Evolutionary conservation across 2,113 vertebrate species (phyloP).

Genomic region (Bungarus multicinctus): DNA sequence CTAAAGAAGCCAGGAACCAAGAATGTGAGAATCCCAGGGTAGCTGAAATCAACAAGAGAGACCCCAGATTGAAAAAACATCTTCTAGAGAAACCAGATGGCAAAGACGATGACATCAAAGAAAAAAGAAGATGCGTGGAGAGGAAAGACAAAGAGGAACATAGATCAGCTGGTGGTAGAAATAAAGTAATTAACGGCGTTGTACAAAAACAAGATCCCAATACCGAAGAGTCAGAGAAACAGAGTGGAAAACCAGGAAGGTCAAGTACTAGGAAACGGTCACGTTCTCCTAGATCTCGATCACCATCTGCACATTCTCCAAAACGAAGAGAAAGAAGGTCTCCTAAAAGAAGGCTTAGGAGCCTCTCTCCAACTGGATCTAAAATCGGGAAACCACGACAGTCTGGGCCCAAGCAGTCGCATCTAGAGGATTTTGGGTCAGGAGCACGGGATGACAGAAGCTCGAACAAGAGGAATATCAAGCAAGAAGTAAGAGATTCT

Average conservation of each 20-base stretch:
- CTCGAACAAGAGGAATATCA: slow-evolving; percentile 74
- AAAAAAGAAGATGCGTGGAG: slow-evolving; percentile 82
- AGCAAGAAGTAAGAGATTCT: slow-evolving; percentile 76
- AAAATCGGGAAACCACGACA: slow-evolving; percentile 79
- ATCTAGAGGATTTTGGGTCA: slow-evolving; percentile 67
- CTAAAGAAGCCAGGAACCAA: slow-evolving; percentile 72
- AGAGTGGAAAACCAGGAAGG: slow-evolving; percentile 75
- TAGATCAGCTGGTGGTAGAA: slow-evolving; percentile 71
- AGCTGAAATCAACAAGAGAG: slow-evolving; percentile 81
- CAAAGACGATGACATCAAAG: slow-evolving; percentile 81
- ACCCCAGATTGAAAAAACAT: slow-evolving; percentile 88
- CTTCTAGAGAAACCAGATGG: slow-evolving; percentile 78
- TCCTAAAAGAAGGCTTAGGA: slow-evolving; percentile 83
- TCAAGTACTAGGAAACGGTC: slow-evolving; percentile 85
- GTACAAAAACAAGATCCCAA: slow-evolving; percentile 77
- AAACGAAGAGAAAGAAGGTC: slow-evolving; percentile 90
- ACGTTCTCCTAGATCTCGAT: slow-evolving; percentile 81
- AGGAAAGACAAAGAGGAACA: slow-evolving; percentile 88
- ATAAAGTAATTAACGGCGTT: slow-evolving; percentile 83
- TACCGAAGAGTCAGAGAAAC: slow-evolving; percentile 75
- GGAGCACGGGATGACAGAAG: slow-evolving; percentile 78
- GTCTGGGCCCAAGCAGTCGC: slow-evolving; percentile 71
- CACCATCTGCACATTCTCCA: slow-evolving; percentile 78
- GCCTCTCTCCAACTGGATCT: slow-evolving; percentile 77
- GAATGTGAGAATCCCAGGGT: slow-evolving; percentile 74